Evolutionary conservation across 1,140 invertebrate species (phyloP), one percentile per base, ranked within the genome.

Genomic region (Drosophila chauvacae): DNA sequence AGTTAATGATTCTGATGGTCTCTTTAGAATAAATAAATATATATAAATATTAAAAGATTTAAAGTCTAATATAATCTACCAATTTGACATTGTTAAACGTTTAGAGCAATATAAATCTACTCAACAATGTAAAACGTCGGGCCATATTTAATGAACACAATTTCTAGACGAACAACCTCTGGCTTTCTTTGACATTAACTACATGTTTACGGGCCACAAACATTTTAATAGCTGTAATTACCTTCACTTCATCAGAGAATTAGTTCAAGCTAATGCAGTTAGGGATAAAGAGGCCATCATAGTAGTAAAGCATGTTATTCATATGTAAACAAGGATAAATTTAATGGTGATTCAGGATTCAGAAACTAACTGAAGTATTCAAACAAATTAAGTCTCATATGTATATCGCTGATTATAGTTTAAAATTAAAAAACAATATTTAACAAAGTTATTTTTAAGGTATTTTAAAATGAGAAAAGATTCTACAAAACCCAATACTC

Each of bases 241-340:
- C 20, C 53, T 28, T 23, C 42, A 71, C 53, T 71, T 71, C 35
- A 71, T 70, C 28, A 33, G 26, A 48, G 28, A 71, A 48, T 71
- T 57, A 58, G 35, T 58, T 48, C 42, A 44, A 48, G 7, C 39
- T 13, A 48, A 47, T 26, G 30, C 9, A 41, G 33, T 39, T 33
- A 28, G 7, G 5, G 11, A 20, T 13, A 65, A 44, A 23, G 4
- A n/a, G 26, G 20, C 10, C 3, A n/a, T 39, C 23, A 28, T 45
- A 42, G 9, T 11, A 20, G 10, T 62, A 62, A 62, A 50, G 11
- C 16, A 50, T 11, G 42, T 33, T 26, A 28, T 39, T 7, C 41
- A 37, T 1, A 10, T n/a, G 13, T 18, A n/a, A n/a, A 4, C 7
- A 2, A 45, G 1, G 2, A 2, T 23, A 41, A 30, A 13, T 33